Evolutionary conservation across 2,797 vertebrate genomes (phyloP).

Genomic region (Channa striata): DNA sequence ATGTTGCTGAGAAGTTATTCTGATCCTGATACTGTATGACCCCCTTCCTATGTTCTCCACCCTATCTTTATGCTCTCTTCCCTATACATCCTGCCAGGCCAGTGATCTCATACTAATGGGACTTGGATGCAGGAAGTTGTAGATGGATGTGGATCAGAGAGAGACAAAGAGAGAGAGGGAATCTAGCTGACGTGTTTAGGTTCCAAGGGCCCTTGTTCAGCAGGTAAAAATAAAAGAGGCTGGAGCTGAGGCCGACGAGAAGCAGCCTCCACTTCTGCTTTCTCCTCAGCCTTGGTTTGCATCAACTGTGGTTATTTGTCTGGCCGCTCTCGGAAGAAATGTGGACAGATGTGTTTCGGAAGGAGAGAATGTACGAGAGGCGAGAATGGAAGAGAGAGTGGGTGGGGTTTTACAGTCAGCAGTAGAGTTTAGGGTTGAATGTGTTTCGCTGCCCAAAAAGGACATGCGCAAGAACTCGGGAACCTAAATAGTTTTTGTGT

Average conservation of each 20-base stretch:
- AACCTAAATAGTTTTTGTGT: conserved; percentile 70
- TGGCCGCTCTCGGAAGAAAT: conserved; percentile 69
- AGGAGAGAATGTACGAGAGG: conserved; percentile 8
- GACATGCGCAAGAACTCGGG: conserved; percentile 63
- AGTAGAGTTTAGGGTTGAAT: conserved; percentile 58
- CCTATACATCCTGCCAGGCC: conserved; percentile 51
- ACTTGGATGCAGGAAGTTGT: conserved; percentile 23
- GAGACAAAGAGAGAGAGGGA: not conserved
- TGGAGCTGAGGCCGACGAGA: conserved; percentile 22
- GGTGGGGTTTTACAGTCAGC: conserved; percentile 44
- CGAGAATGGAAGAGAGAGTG: conserved; percentile 16
- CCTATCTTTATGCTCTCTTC: conserved; percentile 11
- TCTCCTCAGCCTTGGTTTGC: conserved; percentile 62
- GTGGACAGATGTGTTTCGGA: conserved; percentile 71
- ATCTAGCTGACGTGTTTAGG: conserved; percentile 9
- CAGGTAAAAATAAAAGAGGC: conserved; percentile 32
- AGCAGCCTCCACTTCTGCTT: conserved; percentile 55
- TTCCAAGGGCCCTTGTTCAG: conserved; percentile 1
- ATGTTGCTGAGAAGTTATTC: conserved; percentile 28
- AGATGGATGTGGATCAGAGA: conserved; percentile 26
- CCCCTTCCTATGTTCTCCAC: conserved; percentile 9
- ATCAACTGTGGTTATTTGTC: conserved; percentile 72
- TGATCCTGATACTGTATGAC: conserved; percentile 22
- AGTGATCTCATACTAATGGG: conserved; percentile 46
- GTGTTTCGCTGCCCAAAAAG: conserved; percentile 84